phyloP scores from a whole-genome alignment of 2,797 vertebrate species.

The Holocentrus rufus region DNA sequence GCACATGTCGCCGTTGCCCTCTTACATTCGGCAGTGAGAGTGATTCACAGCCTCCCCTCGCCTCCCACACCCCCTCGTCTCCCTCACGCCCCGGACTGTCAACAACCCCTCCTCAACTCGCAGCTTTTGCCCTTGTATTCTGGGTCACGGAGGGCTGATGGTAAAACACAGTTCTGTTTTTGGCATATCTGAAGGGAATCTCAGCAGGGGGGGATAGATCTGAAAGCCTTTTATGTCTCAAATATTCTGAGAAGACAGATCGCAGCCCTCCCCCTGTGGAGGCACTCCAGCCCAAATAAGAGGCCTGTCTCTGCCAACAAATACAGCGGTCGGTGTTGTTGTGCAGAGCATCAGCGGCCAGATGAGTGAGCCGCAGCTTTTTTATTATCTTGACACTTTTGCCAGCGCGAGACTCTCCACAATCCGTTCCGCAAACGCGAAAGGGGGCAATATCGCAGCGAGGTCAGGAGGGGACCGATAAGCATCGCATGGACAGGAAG shows the following conservation, averaged over 20 bases:
- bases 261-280: conserved; percentile 5
- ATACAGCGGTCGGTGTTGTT: neutral
- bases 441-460: conserved; percentile 33
- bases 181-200: conserved; percentile 20
- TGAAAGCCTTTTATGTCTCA: conserved; percentile 43
- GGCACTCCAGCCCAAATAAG: conserved; percentile 45
- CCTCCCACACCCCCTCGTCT: conserved; percentile 9
- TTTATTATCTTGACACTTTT: conserved; percentile 45
- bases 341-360: conserved; percentile 3
- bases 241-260: conserved; percentile 45
- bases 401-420: conserved; percentile 24
- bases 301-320: conserved; percentile 14
- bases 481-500: conserved; percentile 55
- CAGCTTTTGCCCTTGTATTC: conserved; percentile 20
- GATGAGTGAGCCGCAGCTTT: neutral
- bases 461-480: conserved; percentile 53
- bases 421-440: conserved; percentile 31
- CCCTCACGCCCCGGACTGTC: conserved; percentile 20
- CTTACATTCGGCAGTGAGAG: conserved; percentile 22
- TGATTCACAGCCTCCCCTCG: conserved; percentile 13
- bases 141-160: conserved; percentile 27
- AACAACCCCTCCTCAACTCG: conserved; percentile 23
- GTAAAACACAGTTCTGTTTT: conserved; percentile 28
- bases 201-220: conserved; percentile 1
- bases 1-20: conserved; percentile 11